Conservation (phyloP, 2,797 vertebrate genomes). For the Sebastes aleutianus region DNA sequence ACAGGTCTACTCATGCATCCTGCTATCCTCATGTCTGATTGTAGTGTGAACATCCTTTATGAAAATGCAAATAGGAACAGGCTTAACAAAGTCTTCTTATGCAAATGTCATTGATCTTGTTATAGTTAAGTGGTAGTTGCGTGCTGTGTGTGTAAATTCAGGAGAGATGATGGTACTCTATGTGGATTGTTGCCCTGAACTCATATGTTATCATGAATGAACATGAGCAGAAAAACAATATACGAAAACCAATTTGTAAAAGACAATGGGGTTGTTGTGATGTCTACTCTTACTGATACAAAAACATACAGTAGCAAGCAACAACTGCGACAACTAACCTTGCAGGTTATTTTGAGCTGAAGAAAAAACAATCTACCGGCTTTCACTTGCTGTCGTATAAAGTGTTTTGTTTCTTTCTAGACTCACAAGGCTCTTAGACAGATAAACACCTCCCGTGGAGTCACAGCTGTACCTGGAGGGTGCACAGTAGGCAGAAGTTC, state of each 20-base stretch:
- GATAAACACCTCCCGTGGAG: not conserved
- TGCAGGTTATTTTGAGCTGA: not conserved
- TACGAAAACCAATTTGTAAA: not conserved
- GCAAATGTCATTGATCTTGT: not conserved
- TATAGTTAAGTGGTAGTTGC: not conserved
- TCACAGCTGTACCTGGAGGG: not conserved
- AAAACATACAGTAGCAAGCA: not conserved
- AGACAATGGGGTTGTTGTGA: not conserved
- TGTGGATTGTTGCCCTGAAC: not conserved
- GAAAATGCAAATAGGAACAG: constrained; percentile 10
- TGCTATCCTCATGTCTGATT: not conserved
- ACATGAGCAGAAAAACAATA: not conserved
- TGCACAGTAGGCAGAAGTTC: not conserved
- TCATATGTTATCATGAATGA: not conserved
- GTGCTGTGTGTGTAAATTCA: not conserved
- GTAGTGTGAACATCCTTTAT: not conserved
- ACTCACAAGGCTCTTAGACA: not conserved
- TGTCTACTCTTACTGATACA: not conserved
- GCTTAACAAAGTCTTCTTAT: not conserved
- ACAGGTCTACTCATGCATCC: not conserved
- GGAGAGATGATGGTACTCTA: not conserved
- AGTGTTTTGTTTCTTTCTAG: not conserved
- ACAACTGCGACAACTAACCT: not conserved
- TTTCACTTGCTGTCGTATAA: not conserved
- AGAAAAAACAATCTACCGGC: constrained; percentile 6